Conservation (phyloP, 2,113 vertebrate species). For the Meles meles region DNA sequence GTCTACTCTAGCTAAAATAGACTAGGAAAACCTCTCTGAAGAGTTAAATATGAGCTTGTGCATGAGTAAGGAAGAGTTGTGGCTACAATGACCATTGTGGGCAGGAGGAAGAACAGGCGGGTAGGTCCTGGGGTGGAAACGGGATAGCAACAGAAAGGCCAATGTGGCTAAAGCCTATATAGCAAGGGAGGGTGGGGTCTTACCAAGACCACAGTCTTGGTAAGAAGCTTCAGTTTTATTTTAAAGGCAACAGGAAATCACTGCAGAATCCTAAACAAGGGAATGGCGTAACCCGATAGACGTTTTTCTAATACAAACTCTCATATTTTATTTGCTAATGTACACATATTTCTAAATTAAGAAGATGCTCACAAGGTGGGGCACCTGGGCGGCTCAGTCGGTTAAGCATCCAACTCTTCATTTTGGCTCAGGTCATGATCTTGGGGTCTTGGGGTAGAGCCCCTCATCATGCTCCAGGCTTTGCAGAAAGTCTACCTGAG, state of each 20-base stretch:
- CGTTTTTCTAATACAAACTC: slow-evolving; percentile 8
- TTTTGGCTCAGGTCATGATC: too few species aligned
- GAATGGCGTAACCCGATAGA: background rate
- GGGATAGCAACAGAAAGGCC: background rate
- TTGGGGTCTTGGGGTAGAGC: too few species aligned
- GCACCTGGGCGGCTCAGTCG: too few species aligned
- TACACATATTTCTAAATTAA: slow-evolving; percentile 74
- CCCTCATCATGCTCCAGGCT: too few species aligned
- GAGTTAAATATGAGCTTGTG: background rate
- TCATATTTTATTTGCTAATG: slow-evolving; percentile 77
- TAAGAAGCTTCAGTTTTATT: background rate
- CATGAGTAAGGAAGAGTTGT: background rate
- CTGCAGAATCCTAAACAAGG: background rate
- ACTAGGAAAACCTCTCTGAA: background rate
- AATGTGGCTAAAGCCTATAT: background rate
- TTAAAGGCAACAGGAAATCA: background rate
- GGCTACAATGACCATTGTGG: background rate
- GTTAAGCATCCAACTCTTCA: too few species aligned
- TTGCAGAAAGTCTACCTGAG: too few species aligned
- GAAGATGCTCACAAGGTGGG: background rate
- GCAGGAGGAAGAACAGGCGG: background rate
- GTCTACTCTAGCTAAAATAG: background rate
- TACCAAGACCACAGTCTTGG: background rate
- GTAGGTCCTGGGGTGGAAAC: background rate
- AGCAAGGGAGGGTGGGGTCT: background rate